Percentiles rank a stretch among this genome's conserved stretches.
Conservation (phyloP, 1,140 invertebrate genomes). For the Eufriesea mexicana region DNA sequence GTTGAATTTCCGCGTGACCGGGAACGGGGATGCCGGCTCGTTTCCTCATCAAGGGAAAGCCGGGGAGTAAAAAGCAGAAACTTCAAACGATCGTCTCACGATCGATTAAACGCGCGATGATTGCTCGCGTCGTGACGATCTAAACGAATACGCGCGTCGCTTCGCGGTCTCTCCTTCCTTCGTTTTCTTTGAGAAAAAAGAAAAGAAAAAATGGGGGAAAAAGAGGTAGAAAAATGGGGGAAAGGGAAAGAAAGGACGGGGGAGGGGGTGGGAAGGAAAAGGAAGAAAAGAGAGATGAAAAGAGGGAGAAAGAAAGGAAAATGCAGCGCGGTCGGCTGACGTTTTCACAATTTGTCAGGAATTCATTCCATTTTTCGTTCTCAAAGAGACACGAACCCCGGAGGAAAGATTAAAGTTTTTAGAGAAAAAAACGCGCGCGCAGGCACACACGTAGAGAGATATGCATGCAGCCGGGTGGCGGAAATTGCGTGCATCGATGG, state of each 20-base stretch:
- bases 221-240: too few species aligned
- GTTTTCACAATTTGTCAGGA: constrained; percentile 23
- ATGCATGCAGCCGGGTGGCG: background rate
- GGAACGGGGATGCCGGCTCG: background rate
- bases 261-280: background rate
- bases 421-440: background rate
- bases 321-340: constrained; percentile 1
- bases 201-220: too few species aligned
- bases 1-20: constrained; percentile 7
- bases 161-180: too few species aligned
- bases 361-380: constrained; percentile 27
- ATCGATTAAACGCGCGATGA: constrained; percentile 14
- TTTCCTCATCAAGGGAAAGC: background rate
- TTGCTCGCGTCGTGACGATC: background rate
- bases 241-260: too few species aligned
- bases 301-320: background rate
- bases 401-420: constrained; percentile 33
- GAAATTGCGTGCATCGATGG: constrained; percentile 43
- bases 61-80: background rate
- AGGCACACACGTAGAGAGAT: background rate
- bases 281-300: background rate
- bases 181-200: background rate
- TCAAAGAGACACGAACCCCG: constrained; percentile 26
- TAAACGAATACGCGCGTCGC: background rate
- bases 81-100: constrained; percentile 5